Percentiles rank a stretch among this genome's conserved stretches.
These are phyloP conservation scores for Drosophila algonquin DNA, from an alignment of 2,888 invertebrate genomes.

Conservation along the genomic window DNA sequence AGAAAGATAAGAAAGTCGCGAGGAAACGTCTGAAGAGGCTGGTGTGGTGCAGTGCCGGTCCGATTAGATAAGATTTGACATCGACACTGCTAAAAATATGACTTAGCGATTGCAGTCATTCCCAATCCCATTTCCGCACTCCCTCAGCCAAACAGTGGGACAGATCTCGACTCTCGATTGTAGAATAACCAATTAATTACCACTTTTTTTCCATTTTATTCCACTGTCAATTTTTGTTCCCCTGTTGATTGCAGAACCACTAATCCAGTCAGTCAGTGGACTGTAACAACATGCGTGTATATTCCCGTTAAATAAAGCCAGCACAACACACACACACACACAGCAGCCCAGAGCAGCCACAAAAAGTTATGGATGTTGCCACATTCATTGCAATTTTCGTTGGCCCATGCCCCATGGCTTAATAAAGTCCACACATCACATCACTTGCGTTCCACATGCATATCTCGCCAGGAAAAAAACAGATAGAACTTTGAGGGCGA, in stretches of 20 bases:
- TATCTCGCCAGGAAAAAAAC: not conserved
- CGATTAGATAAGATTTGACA: no score
- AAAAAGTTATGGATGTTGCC: not conserved
- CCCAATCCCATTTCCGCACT: no score
- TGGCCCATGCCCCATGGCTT: not conserved
- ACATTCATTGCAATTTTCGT: not conserved
- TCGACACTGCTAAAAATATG: no score
- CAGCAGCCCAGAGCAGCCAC: not conserved
- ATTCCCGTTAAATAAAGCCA: not conserved
- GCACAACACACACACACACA: not conserved
- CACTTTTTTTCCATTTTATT: no score
- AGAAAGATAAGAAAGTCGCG: no score
- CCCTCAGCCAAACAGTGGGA: no score
- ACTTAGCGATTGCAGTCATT: no score
- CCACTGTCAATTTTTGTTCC: no score
- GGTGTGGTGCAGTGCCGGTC: no score
- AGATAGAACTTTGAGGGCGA: not conserved
- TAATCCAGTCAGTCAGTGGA: not conserved
- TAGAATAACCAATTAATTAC: no score
- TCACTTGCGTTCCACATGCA: not conserved
- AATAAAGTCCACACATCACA: slow-evolving; percentile 1
- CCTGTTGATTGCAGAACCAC: not conserved
- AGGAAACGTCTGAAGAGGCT: no score
- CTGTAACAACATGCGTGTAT: not conserved
- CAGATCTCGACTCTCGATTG: no score